phyloP scores from a whole-genome alignment of 2,113 vertebrate genomes.

The Melanostigma gelatinosum region DNA sequence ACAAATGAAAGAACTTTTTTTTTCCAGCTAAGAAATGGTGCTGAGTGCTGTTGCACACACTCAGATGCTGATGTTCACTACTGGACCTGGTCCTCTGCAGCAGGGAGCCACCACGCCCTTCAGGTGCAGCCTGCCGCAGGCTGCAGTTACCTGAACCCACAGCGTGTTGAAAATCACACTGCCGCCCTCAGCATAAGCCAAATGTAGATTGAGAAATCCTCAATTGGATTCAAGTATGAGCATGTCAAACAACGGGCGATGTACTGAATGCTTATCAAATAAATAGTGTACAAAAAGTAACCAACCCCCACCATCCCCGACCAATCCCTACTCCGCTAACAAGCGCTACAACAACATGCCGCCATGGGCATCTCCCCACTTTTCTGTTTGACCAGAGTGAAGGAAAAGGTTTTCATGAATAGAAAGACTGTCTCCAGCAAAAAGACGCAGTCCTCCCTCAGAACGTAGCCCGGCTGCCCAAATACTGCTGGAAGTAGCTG shows the following conservation, averaged over 20 bases:
- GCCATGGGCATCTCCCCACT: background rate
- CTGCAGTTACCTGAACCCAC: constrained; percentile 11
- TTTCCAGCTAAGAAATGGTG: constrained; percentile 28
- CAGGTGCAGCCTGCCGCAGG: constrained; percentile 31
- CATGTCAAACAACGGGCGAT: constrained; percentile 56
- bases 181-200: constrained; percentile 9
- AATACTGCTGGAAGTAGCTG: background rate
- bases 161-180: constrained; percentile 25
- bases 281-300: constrained; percentile 77
- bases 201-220: constrained; percentile 42
- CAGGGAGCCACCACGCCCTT: background rate
- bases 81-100: background rate
- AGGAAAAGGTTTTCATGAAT: constrained; percentile 41
- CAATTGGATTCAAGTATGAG: constrained; percentile 69
- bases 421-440: constrained; percentile 31
- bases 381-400: constrained; percentile 16
- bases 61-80: constrained; percentile 10
- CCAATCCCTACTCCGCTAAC: background rate
- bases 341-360: constrained; percentile 5
- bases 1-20: constrained; percentile 69
- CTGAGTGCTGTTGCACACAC: background rate
- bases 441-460: constrained; percentile 5
- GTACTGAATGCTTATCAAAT: constrained; percentile 71
- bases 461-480: background rate
- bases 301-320: constrained; percentile 34